These are phyloP conservation scores for Australoheros scitulus DNA, from an alignment of 2,113 vertebrate species.

Conservation along the genomic window DNA sequence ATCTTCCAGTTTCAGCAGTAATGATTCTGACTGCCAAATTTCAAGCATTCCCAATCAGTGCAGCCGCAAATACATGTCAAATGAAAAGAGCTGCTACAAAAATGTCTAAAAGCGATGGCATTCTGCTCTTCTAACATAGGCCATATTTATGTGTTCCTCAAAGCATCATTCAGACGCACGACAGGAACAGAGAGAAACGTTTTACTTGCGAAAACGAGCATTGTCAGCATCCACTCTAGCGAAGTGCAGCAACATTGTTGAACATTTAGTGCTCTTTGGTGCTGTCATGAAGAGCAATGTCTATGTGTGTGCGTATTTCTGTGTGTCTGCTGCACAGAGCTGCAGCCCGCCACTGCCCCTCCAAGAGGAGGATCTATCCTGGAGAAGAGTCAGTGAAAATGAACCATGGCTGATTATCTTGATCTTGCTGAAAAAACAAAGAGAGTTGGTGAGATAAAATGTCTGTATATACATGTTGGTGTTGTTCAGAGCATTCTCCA, in stretches of 20 bases:
- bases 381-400: background rate
- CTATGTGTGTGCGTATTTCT: background rate
- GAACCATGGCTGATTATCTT: background rate
- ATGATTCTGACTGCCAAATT: background rate
- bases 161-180: background rate
- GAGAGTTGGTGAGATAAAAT: background rate
- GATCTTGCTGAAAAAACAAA: background rate
- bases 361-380: background rate
- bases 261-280: constrained; percentile 5
- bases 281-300: background rate
- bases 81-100: background rate
- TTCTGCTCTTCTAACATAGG: background rate
- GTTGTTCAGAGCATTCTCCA: background rate
- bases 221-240: background rate
- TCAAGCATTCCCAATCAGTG: background rate
- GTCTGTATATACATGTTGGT: too few species aligned
- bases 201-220: background rate
- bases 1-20: background rate
- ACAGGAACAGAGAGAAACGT: background rate
- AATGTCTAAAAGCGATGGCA: background rate
- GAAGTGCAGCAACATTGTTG: background rate
- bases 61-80: background rate
- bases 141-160: background rate
- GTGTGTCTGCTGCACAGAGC: background rate
- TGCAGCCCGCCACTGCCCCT: background rate